Base-by-base conservation (phyloP, 1,140 invertebrate genomes). In the Cyclargus thomasi region DNA sequence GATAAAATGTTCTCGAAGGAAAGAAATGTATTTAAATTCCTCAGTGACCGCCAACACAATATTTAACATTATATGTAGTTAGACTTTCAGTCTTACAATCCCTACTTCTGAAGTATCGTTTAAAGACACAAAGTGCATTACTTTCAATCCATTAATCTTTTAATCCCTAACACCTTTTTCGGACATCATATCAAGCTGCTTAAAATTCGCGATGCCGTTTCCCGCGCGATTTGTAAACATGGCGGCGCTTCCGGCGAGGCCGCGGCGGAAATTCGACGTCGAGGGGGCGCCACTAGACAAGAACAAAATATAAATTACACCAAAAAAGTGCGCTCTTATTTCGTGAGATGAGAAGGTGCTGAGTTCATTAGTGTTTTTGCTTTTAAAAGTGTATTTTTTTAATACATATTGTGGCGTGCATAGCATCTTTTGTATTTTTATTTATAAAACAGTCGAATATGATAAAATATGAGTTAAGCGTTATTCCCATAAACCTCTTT, bases 221-320 rank as follows among this genome's bases (percentile, higher is more conserved):
- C 74, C 75, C 79, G 78, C 81, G 80, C 85, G 81, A 84, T 89
- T 88, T 84, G 85, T 87, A 89, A 89, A 89, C 86, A 89, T 89
- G 85, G 81, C 84, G 79, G 69, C 70, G 72, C 74, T 76, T 88
- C 86, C 86, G 84, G 83, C 75, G 79, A 85, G 86, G 86, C 82
- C 80, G 81, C 81, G 79, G 77, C 86, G 86, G 86, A 89, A 89
- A 89, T 89, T 88, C 83, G 77, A 74, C 64, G 74, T 66, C 70
- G 55, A 76, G 79, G 79, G 78, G 23, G 23, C 55, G 64, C 55
- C 36, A 47, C 29, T 66, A 17, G 53, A 57, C 53, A 66, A 29
- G 53, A 57, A 57, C 29, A 65, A 35, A 21, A 55, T 10, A 17
- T 57, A 29, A 55, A 35, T 55, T 23, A 65, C 23, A 22, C 47